These are phyloP conservation scores for Cryptocephalus moraei DNA, from an alignment of 2,888 invertebrate genomes.

Conservation along the genomic window DNA sequence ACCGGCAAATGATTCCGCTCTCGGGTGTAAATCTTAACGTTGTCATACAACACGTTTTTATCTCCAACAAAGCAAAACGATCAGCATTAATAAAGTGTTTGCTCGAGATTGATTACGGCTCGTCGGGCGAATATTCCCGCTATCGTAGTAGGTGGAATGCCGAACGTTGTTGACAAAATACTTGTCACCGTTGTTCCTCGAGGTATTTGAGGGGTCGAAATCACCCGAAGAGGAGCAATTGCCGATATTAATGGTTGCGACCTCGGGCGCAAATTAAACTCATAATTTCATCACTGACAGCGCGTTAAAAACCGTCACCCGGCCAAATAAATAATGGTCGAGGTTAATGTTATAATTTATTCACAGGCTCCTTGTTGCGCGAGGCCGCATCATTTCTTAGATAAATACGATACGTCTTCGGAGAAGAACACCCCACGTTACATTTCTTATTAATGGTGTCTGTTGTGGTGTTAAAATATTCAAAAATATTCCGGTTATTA, in stretches of 20 bases:
- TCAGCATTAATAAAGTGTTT: too few species aligned
- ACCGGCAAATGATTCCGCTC: slow-evolving; percentile 11
- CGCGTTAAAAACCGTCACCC: slow-evolving; percentile 6
- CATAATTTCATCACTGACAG: slow-evolving; percentile 5
- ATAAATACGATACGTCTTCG: slow-evolving; percentile 27
- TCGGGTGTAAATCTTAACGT: slow-evolving; percentile 15
- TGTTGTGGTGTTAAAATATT: slow-evolving; percentile 31
- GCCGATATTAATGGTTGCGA: background rate
- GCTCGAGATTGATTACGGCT: too few species aligned
- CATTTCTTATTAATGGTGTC: slow-evolving; percentile 29
- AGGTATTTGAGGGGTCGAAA: too few species aligned
- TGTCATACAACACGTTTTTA: slow-evolving; percentile 6
- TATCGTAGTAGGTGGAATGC: too few species aligned
- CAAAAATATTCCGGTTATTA: slow-evolving; percentile 30
- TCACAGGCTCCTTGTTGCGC: slow-evolving; percentile 15
- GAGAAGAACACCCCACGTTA: slow-evolving; percentile 23
- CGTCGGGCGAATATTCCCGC: too few species aligned
- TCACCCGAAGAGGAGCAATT: too few species aligned
- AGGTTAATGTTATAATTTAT: slow-evolving; percentile 17
- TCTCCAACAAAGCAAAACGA: background rate
- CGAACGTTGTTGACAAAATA: too few species aligned
- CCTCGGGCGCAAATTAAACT: slow-evolving; percentile 6
- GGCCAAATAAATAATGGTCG: too few species aligned
- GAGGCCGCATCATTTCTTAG: slow-evolving; percentile 25
- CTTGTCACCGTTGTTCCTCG: too few species aligned